Percentiles rank a stretch among this genome's conserved stretches.
These are phyloP conservation scores for Gymnogyps californianus DNA, from an alignment of 2,113 vertebrate species.

Conservation along the genomic window DNA sequence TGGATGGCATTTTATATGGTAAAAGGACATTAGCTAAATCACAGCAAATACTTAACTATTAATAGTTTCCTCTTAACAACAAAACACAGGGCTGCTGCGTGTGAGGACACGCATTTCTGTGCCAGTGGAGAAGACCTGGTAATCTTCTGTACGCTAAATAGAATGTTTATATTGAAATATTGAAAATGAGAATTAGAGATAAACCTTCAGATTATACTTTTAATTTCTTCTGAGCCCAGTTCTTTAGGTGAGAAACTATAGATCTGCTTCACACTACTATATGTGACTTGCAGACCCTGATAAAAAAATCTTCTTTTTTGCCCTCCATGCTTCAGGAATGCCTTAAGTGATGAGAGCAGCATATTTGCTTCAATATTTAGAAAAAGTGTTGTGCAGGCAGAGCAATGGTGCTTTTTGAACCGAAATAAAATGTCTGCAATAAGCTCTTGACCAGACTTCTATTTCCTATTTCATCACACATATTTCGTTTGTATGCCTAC, in stretches of 20 bases:
- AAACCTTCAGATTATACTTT: background rate
- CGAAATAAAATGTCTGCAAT: background rate
- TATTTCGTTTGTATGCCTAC: background rate
- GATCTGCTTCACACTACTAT: background rate
- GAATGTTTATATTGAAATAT: background rate
- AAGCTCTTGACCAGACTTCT: background rate
- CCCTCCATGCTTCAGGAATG: background rate
- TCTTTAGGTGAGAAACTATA: background rate
- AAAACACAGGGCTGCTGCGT: background rate
- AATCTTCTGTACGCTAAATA: background rate
- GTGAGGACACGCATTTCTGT: background rate
- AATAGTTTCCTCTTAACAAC: background rate
- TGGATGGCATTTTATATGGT: background rate
- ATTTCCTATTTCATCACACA: background rate
- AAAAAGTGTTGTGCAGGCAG: background rate
- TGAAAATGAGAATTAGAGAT: background rate
- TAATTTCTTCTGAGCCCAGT: background rate
- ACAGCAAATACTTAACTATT: background rate
- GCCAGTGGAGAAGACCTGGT: background rate
- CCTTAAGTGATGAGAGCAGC: background rate
- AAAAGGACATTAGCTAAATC: constrained; percentile 19
- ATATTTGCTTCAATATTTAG: background rate
- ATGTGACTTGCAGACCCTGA: background rate
- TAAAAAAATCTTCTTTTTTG: background rate
- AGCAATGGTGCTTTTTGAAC: background rate